Conservation (phyloP, 2,888 invertebrate species). For the Diaphora mendica region DNA sequence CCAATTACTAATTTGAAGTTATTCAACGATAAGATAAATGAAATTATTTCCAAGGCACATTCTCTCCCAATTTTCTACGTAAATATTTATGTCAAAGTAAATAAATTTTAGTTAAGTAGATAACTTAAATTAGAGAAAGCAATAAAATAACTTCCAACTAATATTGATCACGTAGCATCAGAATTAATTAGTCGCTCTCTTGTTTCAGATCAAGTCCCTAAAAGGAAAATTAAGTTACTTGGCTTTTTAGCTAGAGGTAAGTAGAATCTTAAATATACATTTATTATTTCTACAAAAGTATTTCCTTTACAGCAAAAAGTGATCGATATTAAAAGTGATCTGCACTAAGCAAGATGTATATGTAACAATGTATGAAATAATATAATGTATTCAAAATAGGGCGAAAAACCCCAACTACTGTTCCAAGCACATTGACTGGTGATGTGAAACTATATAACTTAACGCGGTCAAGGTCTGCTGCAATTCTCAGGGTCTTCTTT, state of each 20-base stretch:
- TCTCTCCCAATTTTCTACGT: background rate
- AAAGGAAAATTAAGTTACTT: slow-evolving; percentile 57
- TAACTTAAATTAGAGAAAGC: slow-evolving; percentile 2
- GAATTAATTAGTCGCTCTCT: slow-evolving; percentile 43
- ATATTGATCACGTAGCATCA: slow-evolving; percentile 34
- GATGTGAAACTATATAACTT: background rate
- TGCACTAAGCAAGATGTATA: background rate
- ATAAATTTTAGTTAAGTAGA: slow-evolving; percentile 6
- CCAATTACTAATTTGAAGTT: background rate
- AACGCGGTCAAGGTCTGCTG: background rate
- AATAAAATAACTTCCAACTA: slow-evolving; percentile 5
- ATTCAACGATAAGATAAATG: background rate
- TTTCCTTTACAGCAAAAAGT: background rate
- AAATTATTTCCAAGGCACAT: background rate
- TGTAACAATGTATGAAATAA: background rate
- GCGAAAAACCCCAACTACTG: background rate
- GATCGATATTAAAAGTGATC: background rate
- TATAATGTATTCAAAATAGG: background rate
- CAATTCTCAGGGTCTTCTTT: background rate
- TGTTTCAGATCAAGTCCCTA: slow-evolving; percentile 62
- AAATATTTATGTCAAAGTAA: background rate
- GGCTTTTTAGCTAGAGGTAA: slow-evolving; percentile 63
- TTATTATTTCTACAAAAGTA: background rate
- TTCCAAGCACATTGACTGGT: background rate
- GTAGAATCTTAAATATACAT: slow-evolving; percentile 23